Evolutionary conservation across 92 coral and sea anemone species (phyloP), one percentile per base, ranked within the genome.

Genomic region (Epizoanthus stellaris): DNA sequence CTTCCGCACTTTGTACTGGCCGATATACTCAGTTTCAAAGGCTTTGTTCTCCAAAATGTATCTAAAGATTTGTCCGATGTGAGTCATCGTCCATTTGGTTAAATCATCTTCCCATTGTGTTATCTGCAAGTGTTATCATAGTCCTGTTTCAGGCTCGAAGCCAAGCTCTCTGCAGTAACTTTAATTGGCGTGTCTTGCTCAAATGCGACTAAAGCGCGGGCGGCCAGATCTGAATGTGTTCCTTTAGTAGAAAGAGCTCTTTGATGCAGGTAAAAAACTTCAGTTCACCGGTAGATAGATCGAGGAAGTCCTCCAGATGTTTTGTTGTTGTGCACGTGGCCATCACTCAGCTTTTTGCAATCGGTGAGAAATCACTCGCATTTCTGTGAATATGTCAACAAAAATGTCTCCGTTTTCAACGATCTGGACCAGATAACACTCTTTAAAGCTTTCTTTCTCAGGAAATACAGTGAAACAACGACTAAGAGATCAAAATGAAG

Each of bases 21-120:
- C 73, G 67, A 80, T 76, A 56, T 82, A 87, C 25, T 87, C 80
- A n/a, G 76, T 87, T 49, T 81, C 84, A 63, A 87, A 82, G 34
- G 91, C 87, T 53, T 82, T 87, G 60, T 42, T 81, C 52, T 57
- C 61, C 60, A 81, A 81, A 81, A 87, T 80, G 25, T 87, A 81
- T 64, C 81, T 56, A 64, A 70, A 87, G 0, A 87, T 81, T 16
- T 80, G 59, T 76, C 90, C 82, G 39, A 81, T 42, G 47, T 70
- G 13, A 39, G 60, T 54, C 80, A 52, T 56, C 23, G 90, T 82
- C 90, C 87, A 74, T 42, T 62, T 74, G n/a, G 75, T 70, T 30
- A 87, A 15, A 75, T 82, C 53, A 62, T 80, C 82, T 16, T 87
- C 86, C 90, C 85, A 80, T 11, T 58, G n/a, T n/a, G n/a, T n/a